Conservation (phyloP, 2,888 invertebrate genomes). For the Agonum fuliginosum region DNA sequence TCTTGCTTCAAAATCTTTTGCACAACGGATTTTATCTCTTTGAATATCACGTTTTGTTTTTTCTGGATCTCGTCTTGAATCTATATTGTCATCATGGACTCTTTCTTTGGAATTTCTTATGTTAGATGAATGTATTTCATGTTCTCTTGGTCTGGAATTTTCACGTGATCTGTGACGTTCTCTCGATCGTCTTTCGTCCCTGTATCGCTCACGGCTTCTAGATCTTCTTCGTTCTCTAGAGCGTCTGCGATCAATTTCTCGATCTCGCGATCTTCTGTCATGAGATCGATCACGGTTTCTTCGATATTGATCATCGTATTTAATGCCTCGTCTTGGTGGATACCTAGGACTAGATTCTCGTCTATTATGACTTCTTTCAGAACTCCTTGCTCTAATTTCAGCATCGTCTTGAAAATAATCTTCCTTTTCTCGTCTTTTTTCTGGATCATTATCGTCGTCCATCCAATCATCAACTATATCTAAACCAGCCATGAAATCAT, state of each 20-base stretch:
- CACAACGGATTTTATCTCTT: slow-evolving; percentile 70
- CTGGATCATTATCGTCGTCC: slow-evolving; percentile 63
- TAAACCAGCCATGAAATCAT: slow-evolving; percentile 72
- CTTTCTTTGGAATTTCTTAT: slow-evolving; percentile 52
- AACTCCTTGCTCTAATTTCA: background rate
- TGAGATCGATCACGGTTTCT: background rate
- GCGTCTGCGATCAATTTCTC: background rate
- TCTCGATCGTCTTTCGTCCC: slow-evolving; percentile 41
- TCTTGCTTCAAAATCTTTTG: slow-evolving; percentile 70
- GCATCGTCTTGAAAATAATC: slow-evolving; percentile 48
- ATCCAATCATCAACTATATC: slow-evolving; percentile 71
- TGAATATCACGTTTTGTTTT: slow-evolving; percentile 72
- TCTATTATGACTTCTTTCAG: background rate
- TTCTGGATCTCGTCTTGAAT: slow-evolving; percentile 70
- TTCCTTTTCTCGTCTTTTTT: slow-evolving; percentile 8
- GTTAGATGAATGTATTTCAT: slow-evolving; percentile 43
- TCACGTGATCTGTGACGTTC: slow-evolving; percentile 40
- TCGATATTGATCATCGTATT: background rate
- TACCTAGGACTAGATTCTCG: background rate
- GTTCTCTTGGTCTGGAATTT: slow-evolving; percentile 39
- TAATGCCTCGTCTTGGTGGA: background rate
- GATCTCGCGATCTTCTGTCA: slow-evolving; percentile 20
- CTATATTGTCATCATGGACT: slow-evolving; percentile 55
- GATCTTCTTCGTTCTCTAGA: slow-evolving; percentile 11
- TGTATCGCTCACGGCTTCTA: background rate